phyloP scores from a whole-genome alignment of 37 sponge, comb jelly and placozoan species.

The Bolinopsis microptera region DNA sequence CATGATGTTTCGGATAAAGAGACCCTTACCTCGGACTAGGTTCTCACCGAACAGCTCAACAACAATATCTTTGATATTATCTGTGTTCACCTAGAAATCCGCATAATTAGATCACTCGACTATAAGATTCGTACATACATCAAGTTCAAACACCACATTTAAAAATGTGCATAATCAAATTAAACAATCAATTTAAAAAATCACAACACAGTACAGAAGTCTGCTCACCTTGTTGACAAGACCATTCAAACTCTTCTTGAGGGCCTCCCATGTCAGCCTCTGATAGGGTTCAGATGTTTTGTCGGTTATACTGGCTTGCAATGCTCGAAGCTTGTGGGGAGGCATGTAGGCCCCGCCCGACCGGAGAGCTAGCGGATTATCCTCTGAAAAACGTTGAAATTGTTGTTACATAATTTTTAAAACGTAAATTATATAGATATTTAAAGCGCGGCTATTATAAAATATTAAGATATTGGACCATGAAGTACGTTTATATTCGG shows the following conservation, averaged over 20 bases:
- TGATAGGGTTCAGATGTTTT: constrained; percentile 91
- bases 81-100: constrained; percentile 83
- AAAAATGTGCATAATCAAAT: neutral
- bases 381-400: constrained; percentile 48
- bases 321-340: constrained; percentile 86
- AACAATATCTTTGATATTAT: constrained; percentile 88
- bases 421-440: too few relatives aligned
- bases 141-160: neutral
- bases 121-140: neutral
- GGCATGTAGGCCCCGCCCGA: constrained; percentile 95
- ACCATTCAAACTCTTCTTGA: constrained; percentile 97
- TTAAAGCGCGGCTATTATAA: too few relatives aligned
- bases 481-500: too few relatives aligned
- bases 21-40: constrained; percentile 91
- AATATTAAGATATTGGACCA: too few relatives aligned
- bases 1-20: constrained; percentile 85
- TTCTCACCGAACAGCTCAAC: constrained; percentile 91
- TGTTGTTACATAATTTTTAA: too few relatives aligned
- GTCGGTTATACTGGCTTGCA: constrained; percentile 90
- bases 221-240: constrained; percentile 90
- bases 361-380: constrained; percentile 2
- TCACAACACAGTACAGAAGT: neutral
- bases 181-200: neutral
- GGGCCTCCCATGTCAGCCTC: constrained; percentile 91
- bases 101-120: too few relatives aligned